phyloP scores from a whole-genome alignment of 2,888 invertebrate species.

The Operophtera brumata region DNA sequence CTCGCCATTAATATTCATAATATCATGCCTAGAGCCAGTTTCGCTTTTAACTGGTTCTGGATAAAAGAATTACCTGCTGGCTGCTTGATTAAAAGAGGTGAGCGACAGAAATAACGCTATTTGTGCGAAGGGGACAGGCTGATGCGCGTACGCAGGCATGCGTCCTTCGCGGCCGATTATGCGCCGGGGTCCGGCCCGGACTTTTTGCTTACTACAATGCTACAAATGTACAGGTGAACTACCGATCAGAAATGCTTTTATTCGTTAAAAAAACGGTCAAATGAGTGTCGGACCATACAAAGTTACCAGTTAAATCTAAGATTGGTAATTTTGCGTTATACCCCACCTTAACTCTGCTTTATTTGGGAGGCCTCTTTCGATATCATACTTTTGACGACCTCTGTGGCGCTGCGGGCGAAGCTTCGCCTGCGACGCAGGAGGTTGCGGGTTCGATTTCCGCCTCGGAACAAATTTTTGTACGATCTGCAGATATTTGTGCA shows the following conservation, averaged over 20 bases:
- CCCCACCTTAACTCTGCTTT: too few species aligned
- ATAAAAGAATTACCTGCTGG: constrained; percentile 58
- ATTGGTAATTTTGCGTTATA: too few species aligned
- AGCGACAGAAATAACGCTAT: constrained; percentile 43
- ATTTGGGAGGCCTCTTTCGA: too few species aligned
- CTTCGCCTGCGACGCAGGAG: too few species aligned
- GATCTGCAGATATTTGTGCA: too few species aligned
- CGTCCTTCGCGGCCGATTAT: constrained; percentile 71
- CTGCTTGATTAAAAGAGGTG: constrained; percentile 47
- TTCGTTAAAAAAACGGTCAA: neutral
- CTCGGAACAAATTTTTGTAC: too few species aligned
- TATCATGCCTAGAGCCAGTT: constrained; percentile 54
- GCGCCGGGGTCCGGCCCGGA: constrained; percentile 41
- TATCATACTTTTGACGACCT: too few species aligned
- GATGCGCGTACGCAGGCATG: constrained; percentile 68
- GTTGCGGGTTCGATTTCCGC: too few species aligned
- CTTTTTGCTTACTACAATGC: constrained; percentile 52
- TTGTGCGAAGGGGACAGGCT: constrained; percentile 40
- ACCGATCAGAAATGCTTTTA: constrained; percentile 46
- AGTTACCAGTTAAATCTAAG: neutral
- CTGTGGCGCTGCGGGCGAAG: too few species aligned
- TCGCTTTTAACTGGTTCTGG: constrained; percentile 56
- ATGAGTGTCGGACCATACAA: too few species aligned
- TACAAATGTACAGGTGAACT: constrained; percentile 53
- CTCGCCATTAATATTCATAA: constrained; percentile 57